These are phyloP conservation scores for Cossypha niveicapilla DNA, from an alignment of 2,797 vertebrate genomes.

Conservation along the genomic window DNA sequence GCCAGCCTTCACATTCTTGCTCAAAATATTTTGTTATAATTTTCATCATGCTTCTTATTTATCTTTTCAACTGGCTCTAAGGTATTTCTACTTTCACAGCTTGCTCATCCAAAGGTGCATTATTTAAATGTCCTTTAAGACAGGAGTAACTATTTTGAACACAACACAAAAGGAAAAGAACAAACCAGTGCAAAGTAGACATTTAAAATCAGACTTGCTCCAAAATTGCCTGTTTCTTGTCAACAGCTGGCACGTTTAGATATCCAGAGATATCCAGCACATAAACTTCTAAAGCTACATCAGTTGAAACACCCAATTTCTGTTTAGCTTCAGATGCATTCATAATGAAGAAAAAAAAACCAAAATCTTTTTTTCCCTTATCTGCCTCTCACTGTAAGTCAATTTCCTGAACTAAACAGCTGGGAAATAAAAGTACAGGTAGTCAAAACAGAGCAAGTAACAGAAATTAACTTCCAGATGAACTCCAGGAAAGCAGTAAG, in stretches of 20 bases:
- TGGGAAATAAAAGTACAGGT: background rate
- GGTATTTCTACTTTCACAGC: background rate
- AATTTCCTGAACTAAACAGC: background rate
- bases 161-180: background rate
- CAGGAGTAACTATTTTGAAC: background rate
- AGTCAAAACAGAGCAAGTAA: background rate
- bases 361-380: rapidly evolving
- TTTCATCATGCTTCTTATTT: background rate
- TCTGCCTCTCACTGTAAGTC: background rate
- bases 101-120: background rate
- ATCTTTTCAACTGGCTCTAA: background rate
- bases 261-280: background rate
- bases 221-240: background rate
- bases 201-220: background rate
- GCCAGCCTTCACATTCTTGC: background rate
- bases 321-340: background rate
- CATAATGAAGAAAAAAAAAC: background rate
- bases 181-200: background rate
- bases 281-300: background rate
- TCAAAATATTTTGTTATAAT: background rate
- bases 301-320: background rate
- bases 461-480: background rate
- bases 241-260: background rate
- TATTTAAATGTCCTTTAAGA: background rate
- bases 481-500: background rate